A percentile compares a stretch with the other conserved stretches of the same genome.
These are phyloP conservation scores for Plebejus anna DNA, from an alignment of 2,888 invertebrate species.

Conservation along the genomic window DNA sequence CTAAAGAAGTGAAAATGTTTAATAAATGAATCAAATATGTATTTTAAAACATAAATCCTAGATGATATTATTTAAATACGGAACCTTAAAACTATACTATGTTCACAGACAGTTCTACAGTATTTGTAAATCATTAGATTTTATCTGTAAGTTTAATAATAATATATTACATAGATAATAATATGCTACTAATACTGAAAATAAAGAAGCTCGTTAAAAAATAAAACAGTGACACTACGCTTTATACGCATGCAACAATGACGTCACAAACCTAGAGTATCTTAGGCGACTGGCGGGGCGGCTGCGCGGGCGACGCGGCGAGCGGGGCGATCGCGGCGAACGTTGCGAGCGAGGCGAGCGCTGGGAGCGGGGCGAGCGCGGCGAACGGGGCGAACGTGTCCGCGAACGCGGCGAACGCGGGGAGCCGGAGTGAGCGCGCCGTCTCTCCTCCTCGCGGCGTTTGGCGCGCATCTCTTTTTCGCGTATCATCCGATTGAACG, in stretches of 20 bases:
- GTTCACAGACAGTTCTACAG: no score
- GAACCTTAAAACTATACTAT: no score
- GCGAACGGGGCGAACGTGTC: constrained; percentile 55
- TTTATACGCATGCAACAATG: constrained; percentile 26
- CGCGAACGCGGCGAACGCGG: constrained; percentile 49
- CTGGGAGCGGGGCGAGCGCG: constrained; percentile 60
- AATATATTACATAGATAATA: background rate
- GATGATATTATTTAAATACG: no score
- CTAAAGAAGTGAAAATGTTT: background rate
- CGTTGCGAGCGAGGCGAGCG: constrained; percentile 49
- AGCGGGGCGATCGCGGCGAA: constrained; percentile 49
- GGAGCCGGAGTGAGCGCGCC: constrained; percentile 61
- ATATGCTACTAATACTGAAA: background rate
- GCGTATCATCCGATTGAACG: constrained; percentile 91
- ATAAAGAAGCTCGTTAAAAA: background rate
- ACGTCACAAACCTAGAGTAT: constrained; percentile 66
- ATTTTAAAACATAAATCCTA: background rate
- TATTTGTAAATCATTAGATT: no score
- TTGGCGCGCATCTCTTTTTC: constrained; percentile 89
- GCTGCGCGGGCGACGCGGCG: constrained; percentile 51
- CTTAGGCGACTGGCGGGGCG: constrained; percentile 60
- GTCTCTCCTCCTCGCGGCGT: constrained; percentile 81
- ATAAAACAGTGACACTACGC: constrained; percentile 25
- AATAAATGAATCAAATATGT: background rate
- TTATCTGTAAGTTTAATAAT: background rate